Percentiles rank a stretch among this genome's conserved stretches.
These are phyloP conservation scores for Drosophila orosa DNA, from an alignment of 1,140 invertebrate species.

Conservation along the genomic window DNA sequence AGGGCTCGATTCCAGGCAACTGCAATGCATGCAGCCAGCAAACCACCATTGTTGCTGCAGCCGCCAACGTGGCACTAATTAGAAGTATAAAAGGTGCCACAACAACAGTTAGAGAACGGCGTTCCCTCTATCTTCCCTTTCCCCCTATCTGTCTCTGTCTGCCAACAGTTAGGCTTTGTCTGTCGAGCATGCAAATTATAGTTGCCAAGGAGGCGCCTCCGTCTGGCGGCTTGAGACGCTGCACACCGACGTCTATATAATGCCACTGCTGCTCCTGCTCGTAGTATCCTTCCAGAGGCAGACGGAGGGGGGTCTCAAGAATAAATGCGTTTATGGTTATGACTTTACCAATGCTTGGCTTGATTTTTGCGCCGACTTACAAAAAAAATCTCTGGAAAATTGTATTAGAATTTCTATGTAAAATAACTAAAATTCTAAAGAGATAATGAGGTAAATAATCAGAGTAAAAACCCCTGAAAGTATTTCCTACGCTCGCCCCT, in stretches of 20 bases:
- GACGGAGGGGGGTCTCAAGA: not conserved
- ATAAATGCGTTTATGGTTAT: not conserved
- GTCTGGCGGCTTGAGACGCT: conserved; percentile 58
- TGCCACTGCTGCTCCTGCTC: not conserved
- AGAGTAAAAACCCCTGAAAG: not conserved
- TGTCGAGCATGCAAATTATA: conserved; percentile 74
- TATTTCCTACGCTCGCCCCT: not conserved
- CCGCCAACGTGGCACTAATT: conserved; percentile 77
- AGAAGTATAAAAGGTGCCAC: conserved; percentile 81
- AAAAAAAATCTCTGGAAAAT: not conserved
- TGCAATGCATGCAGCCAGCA: conserved; percentile 60
- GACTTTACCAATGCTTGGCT: not conserved
- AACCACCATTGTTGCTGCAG: conserved; percentile 60
- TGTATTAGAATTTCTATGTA: not conserved
- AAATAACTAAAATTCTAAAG: not conserved
- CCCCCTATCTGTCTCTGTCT: conserved; percentile 12
- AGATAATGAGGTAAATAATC: too few species aligned
- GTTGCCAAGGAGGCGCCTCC: conserved; percentile 27
- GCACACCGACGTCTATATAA: conserved; percentile 20
- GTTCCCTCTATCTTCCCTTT: not conserved
- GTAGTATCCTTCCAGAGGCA: conserved; percentile 9
- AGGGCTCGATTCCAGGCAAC: conserved; percentile 50
- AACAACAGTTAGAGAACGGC: conserved; percentile 65
- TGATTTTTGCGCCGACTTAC: not conserved
- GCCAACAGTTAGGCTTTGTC: conserved; percentile 54